Percentiles rank a stretch among this genome's conserved stretches.
Conservation (phyloP, 2,888 invertebrate species). For the Crocallis elinguaria region DNA sequence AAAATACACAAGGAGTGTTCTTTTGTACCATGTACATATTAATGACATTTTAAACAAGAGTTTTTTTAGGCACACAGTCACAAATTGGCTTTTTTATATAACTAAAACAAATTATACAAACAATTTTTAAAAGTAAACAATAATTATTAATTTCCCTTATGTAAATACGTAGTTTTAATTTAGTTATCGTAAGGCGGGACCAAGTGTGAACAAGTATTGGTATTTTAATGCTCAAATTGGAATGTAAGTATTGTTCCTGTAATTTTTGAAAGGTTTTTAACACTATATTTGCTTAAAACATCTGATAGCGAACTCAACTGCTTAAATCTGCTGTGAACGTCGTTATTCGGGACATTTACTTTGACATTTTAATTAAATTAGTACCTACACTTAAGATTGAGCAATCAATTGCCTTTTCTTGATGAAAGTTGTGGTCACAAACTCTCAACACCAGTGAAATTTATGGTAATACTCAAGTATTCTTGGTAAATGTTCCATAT, state of each 20-base stretch:
- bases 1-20: too few species aligned
- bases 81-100: background rate
- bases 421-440: background rate
- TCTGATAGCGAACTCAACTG: background rate
- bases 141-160: background rate
- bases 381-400: background rate
- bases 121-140: too few species aligned
- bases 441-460: background rate
- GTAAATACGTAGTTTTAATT: slow-evolving; percentile 7
- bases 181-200: slow-evolving; percentile 18
- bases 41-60: background rate
- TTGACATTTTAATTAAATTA: background rate
- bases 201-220: slow-evolving; percentile 19
- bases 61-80: background rate
- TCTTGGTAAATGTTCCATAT: background rate
- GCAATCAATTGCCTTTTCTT: too few species aligned
- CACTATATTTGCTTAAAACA: background rate
- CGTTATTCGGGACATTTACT: background rate
- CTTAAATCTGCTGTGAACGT: background rate
- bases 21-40: background rate
- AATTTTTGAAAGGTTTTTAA: background rate
- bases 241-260: background rate
- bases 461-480: background rate
- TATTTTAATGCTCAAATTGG: slow-evolving; percentile 17
- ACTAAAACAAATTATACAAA: background rate